These are phyloP conservation scores for Cartodere bifasciata DNA, from an alignment of 2,888 invertebrate genomes.

Conservation along the genomic window DNA sequence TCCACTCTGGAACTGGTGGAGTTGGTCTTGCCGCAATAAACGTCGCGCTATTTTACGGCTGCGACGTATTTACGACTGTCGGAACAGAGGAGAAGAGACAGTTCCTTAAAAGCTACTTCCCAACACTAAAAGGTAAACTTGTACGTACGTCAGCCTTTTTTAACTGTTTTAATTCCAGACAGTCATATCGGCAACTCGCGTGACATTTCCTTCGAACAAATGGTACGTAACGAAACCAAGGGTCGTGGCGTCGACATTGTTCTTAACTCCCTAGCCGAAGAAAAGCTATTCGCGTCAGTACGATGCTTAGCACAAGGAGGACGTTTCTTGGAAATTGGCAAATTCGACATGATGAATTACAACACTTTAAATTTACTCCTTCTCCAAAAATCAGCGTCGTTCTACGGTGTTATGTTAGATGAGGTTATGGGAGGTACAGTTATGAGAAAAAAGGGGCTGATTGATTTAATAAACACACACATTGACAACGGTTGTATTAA, in stretches of 20 bases:
- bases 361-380: conserved; percentile 48
- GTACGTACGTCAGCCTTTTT: no score
- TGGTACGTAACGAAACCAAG: conserved; percentile 66
- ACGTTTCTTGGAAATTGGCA: conserved; percentile 75
- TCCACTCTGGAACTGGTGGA: conserved; percentile 50
- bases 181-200: conserved; percentile 72
- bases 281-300: conserved; percentile 66
- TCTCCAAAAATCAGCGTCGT: conserved; percentile 58
- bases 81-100: conserved; percentile 72
- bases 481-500: conserved; percentile 51
- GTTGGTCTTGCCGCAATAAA: conserved; percentile 91
- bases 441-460: no score
- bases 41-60: conserved; percentile 73
- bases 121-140: conserved; percentile 44
- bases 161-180: conserved; percentile 28
- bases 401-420: conserved; percentile 70
- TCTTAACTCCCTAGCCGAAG: conserved; percentile 83
- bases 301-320: conserved; percentile 48
- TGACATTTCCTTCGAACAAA: conserved; percentile 73
- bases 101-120: conserved; percentile 72
- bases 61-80: conserved; percentile 82
- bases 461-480: no score
- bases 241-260: conserved; percentile 86
- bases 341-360: conserved; percentile 64
- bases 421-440: no score